A percentile compares a stretch with the other conserved stretches of the same genome.
Evolutionary conservation across 2,888 invertebrate genomes (phyloP).

Genomic region (Idaea aversata): DNA sequence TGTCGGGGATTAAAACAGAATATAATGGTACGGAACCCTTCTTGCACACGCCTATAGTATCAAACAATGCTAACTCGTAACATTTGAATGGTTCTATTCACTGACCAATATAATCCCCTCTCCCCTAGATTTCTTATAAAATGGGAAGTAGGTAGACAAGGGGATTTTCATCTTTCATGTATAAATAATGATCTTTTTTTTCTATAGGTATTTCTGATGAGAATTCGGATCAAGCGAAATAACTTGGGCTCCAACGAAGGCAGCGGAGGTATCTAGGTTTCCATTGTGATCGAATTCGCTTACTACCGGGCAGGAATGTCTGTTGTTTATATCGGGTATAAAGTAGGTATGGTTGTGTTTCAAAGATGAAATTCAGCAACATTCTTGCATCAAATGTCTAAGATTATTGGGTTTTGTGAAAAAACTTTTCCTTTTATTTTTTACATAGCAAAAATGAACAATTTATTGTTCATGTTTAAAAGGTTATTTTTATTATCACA

Average conservation of each 20-base stretch:
- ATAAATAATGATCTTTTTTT: neutral
- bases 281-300: neutral
- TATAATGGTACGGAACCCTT: too few species aligned
- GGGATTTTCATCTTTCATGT: neutral
- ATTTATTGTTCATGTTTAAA: neutral
- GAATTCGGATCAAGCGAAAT: neutral
- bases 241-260: neutral
- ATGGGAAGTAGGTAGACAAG: neutral
- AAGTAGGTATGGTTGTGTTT: neutral
- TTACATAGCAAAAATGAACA: neutral
- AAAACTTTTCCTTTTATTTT: neutral
- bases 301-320: neutral
- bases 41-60: neutral
- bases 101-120: neutral
- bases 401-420: neutral
- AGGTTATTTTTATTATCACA: too few species aligned
- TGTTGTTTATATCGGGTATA: neutral
- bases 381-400: neutral
- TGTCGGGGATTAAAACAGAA: too few species aligned
- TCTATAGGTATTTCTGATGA: neutral
- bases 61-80: neutral
- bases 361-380: slow-evolving; percentile 1
- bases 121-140: neutral
- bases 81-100: neutral
- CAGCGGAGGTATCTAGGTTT: neutral